These are phyloP conservation scores for Caenorhabditis sulstoni DNA, from an alignment of 2,888 invertebrate species.

Conservation along the genomic window DNA sequence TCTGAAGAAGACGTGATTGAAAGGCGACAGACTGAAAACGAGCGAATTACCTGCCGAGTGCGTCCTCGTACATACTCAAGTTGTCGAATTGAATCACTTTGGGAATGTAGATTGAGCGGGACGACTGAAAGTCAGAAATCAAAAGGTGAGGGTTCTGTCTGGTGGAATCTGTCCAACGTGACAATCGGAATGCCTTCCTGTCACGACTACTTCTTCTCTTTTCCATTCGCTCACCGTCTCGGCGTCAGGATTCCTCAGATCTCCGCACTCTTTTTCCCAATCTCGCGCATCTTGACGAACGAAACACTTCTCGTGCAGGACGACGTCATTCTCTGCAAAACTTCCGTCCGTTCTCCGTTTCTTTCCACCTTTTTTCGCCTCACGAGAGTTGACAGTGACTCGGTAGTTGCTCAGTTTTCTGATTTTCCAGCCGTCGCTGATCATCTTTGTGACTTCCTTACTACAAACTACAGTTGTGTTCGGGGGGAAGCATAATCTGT, in stretches of 20 bases:
- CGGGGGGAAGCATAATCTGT: not conserved
- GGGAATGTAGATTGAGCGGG: constrained; percentile 53
- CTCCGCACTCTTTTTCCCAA: constrained; percentile 49
- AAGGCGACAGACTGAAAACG: constrained; percentile 4
- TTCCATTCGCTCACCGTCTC: constrained; percentile 14
- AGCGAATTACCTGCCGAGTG: constrained; percentile 36
- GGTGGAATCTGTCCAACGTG: no score
- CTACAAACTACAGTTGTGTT: constrained; percentile 9
- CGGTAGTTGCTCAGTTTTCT: constrained; percentile 44
- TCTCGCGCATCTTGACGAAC: constrained; percentile 45
- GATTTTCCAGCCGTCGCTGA: constrained; percentile 43
- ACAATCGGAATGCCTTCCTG: not conserved
- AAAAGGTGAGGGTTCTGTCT: not conserved
- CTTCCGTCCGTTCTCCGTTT: not conserved
- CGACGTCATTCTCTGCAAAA: constrained; percentile 53
- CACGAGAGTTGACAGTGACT: constrained; percentile 56
- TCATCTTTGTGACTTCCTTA: constrained; percentile 28
- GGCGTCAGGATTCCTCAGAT: constrained; percentile 26
- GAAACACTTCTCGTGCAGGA: constrained; percentile 57
- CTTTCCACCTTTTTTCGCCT: not conserved
- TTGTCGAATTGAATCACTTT: constrained; percentile 57
- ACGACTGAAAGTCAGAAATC: constrained; percentile 35
- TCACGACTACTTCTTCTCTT: not conserved
- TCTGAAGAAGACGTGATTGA: constrained; percentile 13
- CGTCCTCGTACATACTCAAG: constrained; percentile 56